phyloP scores from a whole-genome alignment of 2,113 vertebrate genomes.

The Malurus melanocephalus region DNA sequence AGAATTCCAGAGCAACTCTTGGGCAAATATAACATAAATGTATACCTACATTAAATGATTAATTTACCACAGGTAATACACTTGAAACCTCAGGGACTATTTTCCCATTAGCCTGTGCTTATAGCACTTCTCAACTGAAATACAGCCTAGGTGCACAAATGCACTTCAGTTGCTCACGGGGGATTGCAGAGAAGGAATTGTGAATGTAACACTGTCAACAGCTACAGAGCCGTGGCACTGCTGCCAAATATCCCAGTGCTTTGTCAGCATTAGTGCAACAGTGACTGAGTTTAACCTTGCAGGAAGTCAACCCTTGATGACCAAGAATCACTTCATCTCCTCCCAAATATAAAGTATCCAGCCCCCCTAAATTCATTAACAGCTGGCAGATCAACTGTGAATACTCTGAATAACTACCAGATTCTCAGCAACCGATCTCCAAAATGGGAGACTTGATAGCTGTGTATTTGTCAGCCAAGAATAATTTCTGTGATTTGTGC shows the following conservation, averaged over 20 bases:
- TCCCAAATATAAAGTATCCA: background rate
- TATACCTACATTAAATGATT: conserved; percentile 60
- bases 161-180: background rate
- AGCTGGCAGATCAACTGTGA: background rate
- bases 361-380: background rate
- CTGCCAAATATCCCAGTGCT: background rate
- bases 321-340: background rate
- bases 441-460: background rate
- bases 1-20: conserved; percentile 37
- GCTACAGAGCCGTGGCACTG: background rate
- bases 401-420: background rate
- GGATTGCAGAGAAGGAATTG: background rate
- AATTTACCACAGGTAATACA: conserved; percentile 55
- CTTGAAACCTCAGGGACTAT: conserved; percentile 37
- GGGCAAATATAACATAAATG: conserved; percentile 47
- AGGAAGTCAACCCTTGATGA: background rate
- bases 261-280: background rate
- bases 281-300: background rate
- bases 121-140: conserved; percentile 24
- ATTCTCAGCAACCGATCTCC: background rate
- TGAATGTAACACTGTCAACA: background rate
- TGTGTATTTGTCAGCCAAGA: background rate
- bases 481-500: background rate
- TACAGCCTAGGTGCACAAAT: conserved; percentile 4
- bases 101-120: conserved; percentile 30